Evolutionary conservation across 1,140 invertebrate species (phyloP).

Genomic region (Oryzaephilus surinamensis): DNA sequence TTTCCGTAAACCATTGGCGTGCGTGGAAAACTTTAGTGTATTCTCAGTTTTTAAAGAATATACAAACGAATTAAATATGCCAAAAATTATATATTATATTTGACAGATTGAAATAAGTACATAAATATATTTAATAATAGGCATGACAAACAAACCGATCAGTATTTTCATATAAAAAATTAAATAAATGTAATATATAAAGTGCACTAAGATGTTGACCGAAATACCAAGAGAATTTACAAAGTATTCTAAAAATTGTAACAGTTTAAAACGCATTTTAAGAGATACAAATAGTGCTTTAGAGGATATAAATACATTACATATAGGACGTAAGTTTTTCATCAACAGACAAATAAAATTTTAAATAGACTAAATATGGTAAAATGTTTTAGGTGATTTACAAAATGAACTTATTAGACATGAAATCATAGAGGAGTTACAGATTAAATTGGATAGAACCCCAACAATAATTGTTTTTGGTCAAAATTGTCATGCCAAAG

Average conservation of each 20-base stretch:
- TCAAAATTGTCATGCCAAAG: constrained; percentile 56
- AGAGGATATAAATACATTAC: constrained; percentile 51
- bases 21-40: too few relatives aligned
- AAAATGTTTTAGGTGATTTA: constrained; percentile 38
- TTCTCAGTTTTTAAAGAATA: too few relatives aligned
- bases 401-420: constrained; percentile 40
- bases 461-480: constrained; percentile 59
- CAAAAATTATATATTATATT: too few relatives aligned
- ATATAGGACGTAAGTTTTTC: constrained; percentile 49
- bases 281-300: constrained; percentile 55
- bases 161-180: constrained; percentile 13
- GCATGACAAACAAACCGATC: constrained; percentile 10
- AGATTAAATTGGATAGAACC: constrained; percentile 40
- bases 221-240: constrained; percentile 28
- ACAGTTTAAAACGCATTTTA: constrained; percentile 42
- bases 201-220: constrained; percentile 14
- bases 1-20: too few relatives aligned
- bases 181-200: constrained; percentile 1
- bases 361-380: constrained; percentile 17
- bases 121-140: constrained; percentile 14
- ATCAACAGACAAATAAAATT: constrained; percentile 6
- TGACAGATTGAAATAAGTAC: too few relatives aligned
- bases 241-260: constrained; percentile 26
- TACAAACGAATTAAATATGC: too few relatives aligned
- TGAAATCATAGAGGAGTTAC: constrained; percentile 39